These are phyloP conservation scores for Ischnura elegans DNA, from an alignment of 2,888 invertebrate species.

Conservation along the genomic window DNA sequence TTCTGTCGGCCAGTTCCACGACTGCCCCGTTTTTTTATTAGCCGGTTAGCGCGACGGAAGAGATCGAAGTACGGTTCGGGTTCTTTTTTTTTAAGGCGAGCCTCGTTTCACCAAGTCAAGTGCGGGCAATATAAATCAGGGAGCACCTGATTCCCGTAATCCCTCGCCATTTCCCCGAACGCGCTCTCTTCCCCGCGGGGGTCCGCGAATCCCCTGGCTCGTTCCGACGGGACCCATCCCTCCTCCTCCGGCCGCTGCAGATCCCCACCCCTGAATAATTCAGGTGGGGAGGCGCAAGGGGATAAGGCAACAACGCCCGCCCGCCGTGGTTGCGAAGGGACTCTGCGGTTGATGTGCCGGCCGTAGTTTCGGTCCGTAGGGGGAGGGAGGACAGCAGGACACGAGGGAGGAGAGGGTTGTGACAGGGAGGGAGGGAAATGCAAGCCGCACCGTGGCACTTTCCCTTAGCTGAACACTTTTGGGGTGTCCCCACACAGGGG, in stretches of 20 bases:
- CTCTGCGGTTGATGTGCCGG: background rate
- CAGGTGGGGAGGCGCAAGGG: background rate
- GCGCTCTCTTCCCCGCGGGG: background rate
- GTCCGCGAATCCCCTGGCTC: background rate
- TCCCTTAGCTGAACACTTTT: background rate
- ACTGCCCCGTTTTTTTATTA: too few species aligned
- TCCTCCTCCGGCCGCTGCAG: too few species aligned
- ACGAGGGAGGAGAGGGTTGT: background rate
- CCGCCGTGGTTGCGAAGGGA: background rate
- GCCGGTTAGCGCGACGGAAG: too few species aligned
- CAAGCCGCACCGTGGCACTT: background rate
- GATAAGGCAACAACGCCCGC: background rate
- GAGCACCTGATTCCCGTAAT: background rate
- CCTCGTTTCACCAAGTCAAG: background rate
- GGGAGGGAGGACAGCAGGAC: background rate
- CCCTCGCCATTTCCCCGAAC: slow-evolving; percentile 3
- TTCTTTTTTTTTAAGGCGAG: too few species aligned
- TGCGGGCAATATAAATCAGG: background rate
- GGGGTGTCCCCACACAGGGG: background rate
- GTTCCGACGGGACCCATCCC: too few species aligned
- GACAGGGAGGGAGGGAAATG: background rate
- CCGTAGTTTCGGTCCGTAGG: background rate
- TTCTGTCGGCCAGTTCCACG: too few species aligned
- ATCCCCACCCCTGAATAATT: slow-evolving; percentile 9
- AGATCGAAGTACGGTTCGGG: too few species aligned